Base-by-base conservation (phyloP, 2,888 invertebrate genomes). In the Diaphora mendica region DNA sequence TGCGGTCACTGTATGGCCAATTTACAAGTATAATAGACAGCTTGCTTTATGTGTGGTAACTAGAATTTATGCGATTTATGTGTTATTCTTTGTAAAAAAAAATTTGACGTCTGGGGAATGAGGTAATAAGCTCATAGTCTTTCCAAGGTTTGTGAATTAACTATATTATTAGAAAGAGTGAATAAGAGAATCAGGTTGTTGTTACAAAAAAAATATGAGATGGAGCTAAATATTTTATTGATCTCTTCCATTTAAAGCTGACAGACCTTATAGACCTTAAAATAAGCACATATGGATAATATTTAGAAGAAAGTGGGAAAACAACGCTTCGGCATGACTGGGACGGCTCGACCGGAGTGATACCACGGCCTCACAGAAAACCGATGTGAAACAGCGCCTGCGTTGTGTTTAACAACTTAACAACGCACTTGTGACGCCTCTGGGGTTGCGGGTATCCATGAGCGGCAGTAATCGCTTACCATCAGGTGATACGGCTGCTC, bases 1-100 rank as follows among this genome's bases (percentile, higher is more conserved):
- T 79, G 77, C 77, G 83, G 82, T 82, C 83, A 84, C 81, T 80
- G 79, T 74, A 78, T 73, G 79, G 81, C 83, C 83, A 86, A 82
- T 82, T 78, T 73, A 77, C 77, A 79, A 78, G 82, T 81, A 81
- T 84, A 77, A 82, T 83, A 74, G 74, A n/a, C 74, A 42, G 72
- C 73, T 33, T n/a, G n/a, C n/a, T 39, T 55, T 55, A 79, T 83
- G 79, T 80, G 79, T 78, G 79, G 82, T 77, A 71, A n/a, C 64
- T 76, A n/a, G 11, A 9, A n/a, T n/a, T 9, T 7, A 8, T 51
- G 51, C 9, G 51, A 59, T 72, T 69, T 62, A 67, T 48, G 1
- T 62, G 26, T 30, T 59, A 30, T 30, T 30, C 15, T 62, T 62
- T 30, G 62, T 26, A 3, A 26, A 26, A 15, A 59, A 59, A 59